Conservation (phyloP, 2,888 invertebrate genomes). For the Tetragnatha montana region DNA sequence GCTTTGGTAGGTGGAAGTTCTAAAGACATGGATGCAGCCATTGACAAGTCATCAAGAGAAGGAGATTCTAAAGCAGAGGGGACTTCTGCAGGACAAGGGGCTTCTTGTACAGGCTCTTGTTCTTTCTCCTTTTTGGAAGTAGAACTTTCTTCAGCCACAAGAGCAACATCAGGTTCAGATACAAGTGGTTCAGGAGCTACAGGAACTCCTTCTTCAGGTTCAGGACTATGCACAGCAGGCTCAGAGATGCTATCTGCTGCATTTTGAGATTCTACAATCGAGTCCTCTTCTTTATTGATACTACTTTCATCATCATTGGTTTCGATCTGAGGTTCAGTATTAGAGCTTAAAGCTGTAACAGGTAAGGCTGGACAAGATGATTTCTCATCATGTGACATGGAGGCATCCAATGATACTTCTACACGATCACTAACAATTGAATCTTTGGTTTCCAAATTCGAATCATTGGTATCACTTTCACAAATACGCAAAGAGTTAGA, state of each 20-base stretch:
- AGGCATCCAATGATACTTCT: constrained; percentile 9
- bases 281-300: too few relatives aligned
- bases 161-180: too few relatives aligned
- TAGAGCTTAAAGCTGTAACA: neutral
- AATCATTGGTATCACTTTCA: constrained; percentile 65
- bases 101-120: neutral
- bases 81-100: neutral
- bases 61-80: neutral
- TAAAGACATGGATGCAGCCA: neutral
- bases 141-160: too few relatives aligned
- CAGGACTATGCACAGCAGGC: neutral
- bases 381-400: neutral
- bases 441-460: constrained; percentile 55
- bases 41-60: neutral
- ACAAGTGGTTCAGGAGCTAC: neutral
- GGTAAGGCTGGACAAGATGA: neutral
- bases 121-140: too few relatives aligned
- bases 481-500: constrained; percentile 60
- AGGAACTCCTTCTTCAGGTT: neutral
- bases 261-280: too few relatives aligned
- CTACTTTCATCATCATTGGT: neutral
- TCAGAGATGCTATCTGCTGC: neutral
- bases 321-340: neutral
- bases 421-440: constrained; percentile 16
- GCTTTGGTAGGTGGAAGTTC: neutral